phyloP scores from a whole-genome alignment of 2,888 invertebrate genomes.

The Caenorhabditis sp. region DNA sequence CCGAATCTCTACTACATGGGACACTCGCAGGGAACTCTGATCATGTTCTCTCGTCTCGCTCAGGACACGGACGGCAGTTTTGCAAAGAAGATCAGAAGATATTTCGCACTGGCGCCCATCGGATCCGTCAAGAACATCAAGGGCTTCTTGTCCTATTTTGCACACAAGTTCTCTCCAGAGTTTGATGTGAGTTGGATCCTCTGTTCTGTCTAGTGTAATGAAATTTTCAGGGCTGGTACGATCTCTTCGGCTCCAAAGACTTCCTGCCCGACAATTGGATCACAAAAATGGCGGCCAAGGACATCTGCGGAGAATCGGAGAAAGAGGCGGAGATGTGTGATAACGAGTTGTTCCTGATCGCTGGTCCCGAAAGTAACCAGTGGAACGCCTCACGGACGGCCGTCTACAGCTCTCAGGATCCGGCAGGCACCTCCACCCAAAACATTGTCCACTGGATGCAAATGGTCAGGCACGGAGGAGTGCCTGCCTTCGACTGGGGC shows the following conservation, averaged over 20 bases:
- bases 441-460: constrained; percentile 81
- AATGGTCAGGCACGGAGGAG: constrained; percentile 64
- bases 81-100: constrained; percentile 74
- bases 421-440: constrained; percentile 81
- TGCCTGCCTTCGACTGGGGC: constrained; percentile 63
- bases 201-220: neutral
- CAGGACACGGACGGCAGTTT: constrained; percentile 60
- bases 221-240: constrained; percentile 61
- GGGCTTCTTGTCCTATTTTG: constrained; percentile 74
- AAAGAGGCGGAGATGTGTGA: constrained; percentile 83
- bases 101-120: constrained; percentile 77
- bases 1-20: constrained; percentile 87
- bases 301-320: constrained; percentile 70
- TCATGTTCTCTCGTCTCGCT: constrained; percentile 72
- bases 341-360: constrained; percentile 85
- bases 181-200: constrained; percentile 59
- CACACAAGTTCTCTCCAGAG: constrained; percentile 62
- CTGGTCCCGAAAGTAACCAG: constrained; percentile 82
- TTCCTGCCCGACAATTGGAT: constrained; percentile 79
- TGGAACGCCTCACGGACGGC: constrained; percentile 70
- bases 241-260: constrained; percentile 80
- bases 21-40: constrained; percentile 85
- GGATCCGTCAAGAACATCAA: constrained; percentile 78
- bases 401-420: constrained; percentile 80
- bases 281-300: constrained; percentile 67